A percentile compares a stretch with the other conserved stretches of the same genome.
These are phyloP conservation scores for Terebella lapidaria DNA, from an alignment of 2,888 invertebrate species.

Conservation along the genomic window DNA sequence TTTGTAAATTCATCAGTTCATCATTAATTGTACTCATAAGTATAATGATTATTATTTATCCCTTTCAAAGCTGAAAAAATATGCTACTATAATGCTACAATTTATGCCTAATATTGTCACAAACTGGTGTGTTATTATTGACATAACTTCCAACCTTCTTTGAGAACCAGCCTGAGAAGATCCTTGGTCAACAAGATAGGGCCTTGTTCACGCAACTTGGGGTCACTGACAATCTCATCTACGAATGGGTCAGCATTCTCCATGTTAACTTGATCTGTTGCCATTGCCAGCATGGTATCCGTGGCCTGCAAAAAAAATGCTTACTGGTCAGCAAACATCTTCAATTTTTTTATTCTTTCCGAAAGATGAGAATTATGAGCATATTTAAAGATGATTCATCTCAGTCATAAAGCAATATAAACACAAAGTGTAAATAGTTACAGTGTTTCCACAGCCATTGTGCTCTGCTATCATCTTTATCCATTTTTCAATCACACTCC, in stretches of 20 bases:
- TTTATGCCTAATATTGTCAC: background rate
- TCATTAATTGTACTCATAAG: background rate
- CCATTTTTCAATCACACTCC: background rate
- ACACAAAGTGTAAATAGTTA: background rate
- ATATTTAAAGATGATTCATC: no score
- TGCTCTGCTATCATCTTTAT: constrained; percentile 2
- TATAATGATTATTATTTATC: no score
- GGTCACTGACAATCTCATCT: background rate
- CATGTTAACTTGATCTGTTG: background rate
- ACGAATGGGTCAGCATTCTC: background rate
- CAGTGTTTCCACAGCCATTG: background rate
- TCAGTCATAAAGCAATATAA: no score
- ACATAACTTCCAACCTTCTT: background rate
- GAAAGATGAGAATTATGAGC: no score
- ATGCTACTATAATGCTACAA: background rate
- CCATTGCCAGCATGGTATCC: background rate
- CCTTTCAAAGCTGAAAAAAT: no score
- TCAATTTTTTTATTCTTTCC: no score
- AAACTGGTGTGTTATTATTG: background rate
- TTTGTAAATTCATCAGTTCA: background rate
- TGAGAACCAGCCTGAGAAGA: background rate
- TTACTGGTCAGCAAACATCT: background rate
- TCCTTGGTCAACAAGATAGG: background rate
- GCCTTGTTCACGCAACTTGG: background rate
- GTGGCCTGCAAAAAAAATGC: background rate